phyloP scores from a whole-genome alignment of 2,888 invertebrate species.

The Agrilus biguttatus region DNA sequence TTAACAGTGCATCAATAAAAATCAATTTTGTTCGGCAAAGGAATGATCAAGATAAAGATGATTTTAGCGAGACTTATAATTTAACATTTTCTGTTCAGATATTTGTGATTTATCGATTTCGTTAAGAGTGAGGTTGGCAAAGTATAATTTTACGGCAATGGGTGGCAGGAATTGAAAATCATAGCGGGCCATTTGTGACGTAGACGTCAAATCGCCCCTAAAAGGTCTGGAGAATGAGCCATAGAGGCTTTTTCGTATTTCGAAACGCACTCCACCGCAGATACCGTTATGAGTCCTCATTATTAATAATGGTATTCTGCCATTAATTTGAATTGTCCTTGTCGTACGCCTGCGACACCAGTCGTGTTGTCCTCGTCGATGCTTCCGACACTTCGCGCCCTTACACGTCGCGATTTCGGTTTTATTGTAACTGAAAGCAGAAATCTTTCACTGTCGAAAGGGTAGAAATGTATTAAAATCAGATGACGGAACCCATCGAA shows the following conservation, averaged over 20 bases:
- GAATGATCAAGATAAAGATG: no score
- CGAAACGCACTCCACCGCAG: slow-evolving; percentile 15
- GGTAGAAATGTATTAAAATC: no score
- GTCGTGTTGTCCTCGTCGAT: slow-evolving; percentile 3
- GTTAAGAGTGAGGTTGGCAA: background rate
- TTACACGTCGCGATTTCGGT: slow-evolving; percentile 12
- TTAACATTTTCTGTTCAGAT: no score
- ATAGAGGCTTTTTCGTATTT: slow-evolving; percentile 14
- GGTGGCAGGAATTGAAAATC: slow-evolving; percentile 1
- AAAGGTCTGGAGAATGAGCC: slow-evolving; percentile 9
- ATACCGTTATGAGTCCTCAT: slow-evolving; percentile 16
- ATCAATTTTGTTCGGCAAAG: no score
- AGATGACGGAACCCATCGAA: no score
- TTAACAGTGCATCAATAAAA: no score
- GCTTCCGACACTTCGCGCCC: slow-evolving; percentile 6
- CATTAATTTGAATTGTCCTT: slow-evolving; percentile 13
- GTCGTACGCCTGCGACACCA: slow-evolving; percentile 6
- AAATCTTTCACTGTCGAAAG: slow-evolving; percentile 7
- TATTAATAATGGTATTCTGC: slow-evolving; percentile 20
- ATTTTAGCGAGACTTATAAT: no score
- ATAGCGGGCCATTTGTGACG: no score
- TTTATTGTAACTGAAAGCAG: slow-evolving; percentile 9
- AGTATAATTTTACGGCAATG: slow-evolving; percentile 1
- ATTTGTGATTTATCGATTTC: background rate
- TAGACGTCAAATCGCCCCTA: slow-evolving; percentile 5